phyloP scores from a whole-genome alignment of 2,113 vertebrate genomes.

The Pleuronectes platessa region DNA sequence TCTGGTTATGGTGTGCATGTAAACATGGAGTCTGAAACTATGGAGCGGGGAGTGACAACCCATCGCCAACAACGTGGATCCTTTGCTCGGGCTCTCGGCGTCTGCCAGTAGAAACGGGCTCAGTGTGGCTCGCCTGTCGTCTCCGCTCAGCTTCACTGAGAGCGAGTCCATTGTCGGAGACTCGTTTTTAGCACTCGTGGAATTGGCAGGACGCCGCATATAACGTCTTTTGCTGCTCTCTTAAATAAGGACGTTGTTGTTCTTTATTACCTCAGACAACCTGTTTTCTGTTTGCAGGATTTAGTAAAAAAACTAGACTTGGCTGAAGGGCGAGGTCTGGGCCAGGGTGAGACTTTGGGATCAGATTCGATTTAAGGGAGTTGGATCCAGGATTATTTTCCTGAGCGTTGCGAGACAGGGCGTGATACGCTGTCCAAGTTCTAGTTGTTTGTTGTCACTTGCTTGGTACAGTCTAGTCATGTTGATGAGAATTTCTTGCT shows the following conservation, averaged over 20 bases:
- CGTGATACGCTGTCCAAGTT: neutral
- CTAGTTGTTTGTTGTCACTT: slow-evolving; percentile 9
- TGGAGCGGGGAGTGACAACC: neutral
- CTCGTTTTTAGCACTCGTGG: slow-evolving; percentile 16
- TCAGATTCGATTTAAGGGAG: too few relatives aligned
- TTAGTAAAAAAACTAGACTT: too few relatives aligned
- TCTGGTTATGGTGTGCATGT: neutral
- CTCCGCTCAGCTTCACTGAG: too few relatives aligned
- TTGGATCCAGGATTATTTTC: too few relatives aligned
- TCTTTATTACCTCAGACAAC: neutral
- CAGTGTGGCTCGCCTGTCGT: too few relatives aligned
- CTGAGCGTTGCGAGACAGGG: too few relatives aligned
- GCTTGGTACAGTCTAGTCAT: neutral
- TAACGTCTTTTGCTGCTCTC: slow-evolving; percentile 3
- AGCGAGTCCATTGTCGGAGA: neutral
- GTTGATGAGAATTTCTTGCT: neutral
- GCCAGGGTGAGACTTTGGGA: too few relatives aligned
- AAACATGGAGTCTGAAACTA: slow-evolving; percentile 3
- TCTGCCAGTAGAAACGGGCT: too few relatives aligned
- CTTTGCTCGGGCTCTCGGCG: too few relatives aligned
- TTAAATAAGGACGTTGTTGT: neutral
- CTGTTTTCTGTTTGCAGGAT: too few relatives aligned
- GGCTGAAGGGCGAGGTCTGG: too few relatives aligned
- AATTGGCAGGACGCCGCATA: neutral
- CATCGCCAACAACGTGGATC: too few relatives aligned